These are phyloP conservation scores for Catocala nupta DNA, from an alignment of 2,888 invertebrate species.

Conservation along the genomic window DNA sequence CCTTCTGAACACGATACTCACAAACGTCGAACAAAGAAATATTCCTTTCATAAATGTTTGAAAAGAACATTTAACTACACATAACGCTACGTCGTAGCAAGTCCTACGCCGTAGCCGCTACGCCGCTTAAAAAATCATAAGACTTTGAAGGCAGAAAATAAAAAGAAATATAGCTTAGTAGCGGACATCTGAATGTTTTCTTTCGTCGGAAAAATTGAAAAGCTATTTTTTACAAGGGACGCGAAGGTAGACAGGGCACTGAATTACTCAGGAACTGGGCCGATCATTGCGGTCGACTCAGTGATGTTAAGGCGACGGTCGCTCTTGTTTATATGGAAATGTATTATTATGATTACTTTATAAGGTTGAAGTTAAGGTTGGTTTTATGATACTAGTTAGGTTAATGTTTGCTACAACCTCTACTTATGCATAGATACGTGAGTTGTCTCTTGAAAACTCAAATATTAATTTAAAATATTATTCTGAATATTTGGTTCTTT, in stretches of 20 bases:
- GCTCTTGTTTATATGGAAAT: slow-evolving; percentile 24
- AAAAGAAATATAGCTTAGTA: slow-evolving; percentile 61
- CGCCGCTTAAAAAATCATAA: slow-evolving; percentile 34
- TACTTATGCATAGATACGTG: too few relatives aligned
- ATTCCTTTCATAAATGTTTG: not conserved
- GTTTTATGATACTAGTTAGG: not conserved
- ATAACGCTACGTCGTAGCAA: slow-evolving; percentile 29
- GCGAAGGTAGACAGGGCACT: slow-evolving; percentile 55
- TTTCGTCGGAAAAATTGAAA: slow-evolving; percentile 72
- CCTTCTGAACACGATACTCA: too few relatives aligned
- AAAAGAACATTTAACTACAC: not conserved
- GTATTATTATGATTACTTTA: slow-evolving; percentile 14
- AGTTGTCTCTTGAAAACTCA: too few relatives aligned
- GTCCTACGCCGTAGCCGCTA: slow-evolving; percentile 37
- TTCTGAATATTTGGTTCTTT: too few relatives aligned
- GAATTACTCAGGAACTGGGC: slow-evolving; percentile 58
- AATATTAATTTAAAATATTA: too few relatives aligned
- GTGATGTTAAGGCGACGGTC: slow-evolving; percentile 7
- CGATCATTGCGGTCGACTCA: slow-evolving; percentile 56
- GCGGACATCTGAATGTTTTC: slow-evolving; percentile 69
- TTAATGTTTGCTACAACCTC: not conserved
- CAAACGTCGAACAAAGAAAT: slow-evolving; percentile 1
- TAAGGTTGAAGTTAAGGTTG: not conserved
- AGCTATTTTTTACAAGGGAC: slow-evolving; percentile 61
- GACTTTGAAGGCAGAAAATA: slow-evolving; percentile 44